Evolutionary conservation across 92 coral and sea anemone species (phyloP).

Genomic region (Epizoanthus scotinus): DNA sequence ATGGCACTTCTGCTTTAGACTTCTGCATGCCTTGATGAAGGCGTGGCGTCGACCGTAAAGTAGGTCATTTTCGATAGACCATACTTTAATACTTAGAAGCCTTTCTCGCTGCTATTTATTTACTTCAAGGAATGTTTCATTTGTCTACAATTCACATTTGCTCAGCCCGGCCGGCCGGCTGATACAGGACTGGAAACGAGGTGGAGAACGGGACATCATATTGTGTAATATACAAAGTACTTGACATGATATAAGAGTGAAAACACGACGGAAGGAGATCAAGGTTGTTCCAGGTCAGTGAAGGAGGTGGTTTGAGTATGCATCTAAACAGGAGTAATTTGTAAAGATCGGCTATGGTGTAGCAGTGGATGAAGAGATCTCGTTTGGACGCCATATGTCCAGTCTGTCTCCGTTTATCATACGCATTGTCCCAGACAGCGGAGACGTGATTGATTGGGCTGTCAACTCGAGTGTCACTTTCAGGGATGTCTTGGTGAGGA

Average conservation of each 20-base stretch:
- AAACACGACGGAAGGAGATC: neutral
- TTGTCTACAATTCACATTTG: too few species aligned
- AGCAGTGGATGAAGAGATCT: constrained; percentile 17
- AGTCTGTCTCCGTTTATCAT: constrained; percentile 80
- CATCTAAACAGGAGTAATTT: neutral
- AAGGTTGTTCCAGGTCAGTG: too few species aligned
- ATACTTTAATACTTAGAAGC: too few species aligned
- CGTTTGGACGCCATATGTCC: constrained; percentile 62
- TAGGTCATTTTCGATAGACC: too few species aligned
- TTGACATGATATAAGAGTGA: neutral
- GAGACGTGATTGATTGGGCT: constrained; percentile 89
- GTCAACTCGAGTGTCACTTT: constrained; percentile 72
- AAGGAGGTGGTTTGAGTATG: neutral
- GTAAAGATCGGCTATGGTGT: constrained; percentile 29
- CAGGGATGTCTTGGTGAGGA: constrained; percentile 94
- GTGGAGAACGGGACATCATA: neutral
- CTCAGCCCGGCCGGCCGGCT: too few species aligned
- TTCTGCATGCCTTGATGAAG: too few species aligned
- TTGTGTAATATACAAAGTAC: constrained; percentile 11
- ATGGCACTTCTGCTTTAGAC: too few species aligned
- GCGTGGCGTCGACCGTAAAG: too few species aligned
- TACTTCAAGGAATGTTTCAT: too few species aligned
- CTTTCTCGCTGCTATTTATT: too few species aligned
- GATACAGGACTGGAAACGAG: constrained; percentile 4
- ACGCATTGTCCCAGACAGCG: constrained; percentile 85